These are phyloP conservation scores for Ceratotherium simum DNA, from an alignment of 2,113 vertebrate species.

Conservation along the genomic window DNA sequence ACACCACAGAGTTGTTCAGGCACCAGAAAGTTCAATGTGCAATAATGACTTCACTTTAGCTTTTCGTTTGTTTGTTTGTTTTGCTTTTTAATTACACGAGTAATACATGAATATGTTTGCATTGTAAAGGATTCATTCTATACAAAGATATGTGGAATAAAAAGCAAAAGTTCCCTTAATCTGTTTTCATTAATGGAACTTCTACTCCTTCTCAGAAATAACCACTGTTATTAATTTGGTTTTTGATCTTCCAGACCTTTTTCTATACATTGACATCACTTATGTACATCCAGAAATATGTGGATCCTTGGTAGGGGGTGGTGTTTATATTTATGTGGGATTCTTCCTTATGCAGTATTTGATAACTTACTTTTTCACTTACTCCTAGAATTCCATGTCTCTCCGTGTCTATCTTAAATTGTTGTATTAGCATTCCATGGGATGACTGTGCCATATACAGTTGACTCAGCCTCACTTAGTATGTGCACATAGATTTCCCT, in stretches of 20 bases:
- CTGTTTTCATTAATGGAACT: not conserved
- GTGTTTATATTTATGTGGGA: not conserved
- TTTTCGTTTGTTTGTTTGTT: not conserved
- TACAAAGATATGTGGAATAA: not conserved
- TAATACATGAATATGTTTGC: not conserved
- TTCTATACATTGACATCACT: too few species aligned
- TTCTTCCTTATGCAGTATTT: not conserved
- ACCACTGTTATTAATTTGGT: not conserved
- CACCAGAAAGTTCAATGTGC: not conserved
- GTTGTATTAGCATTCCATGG: rapidly evolving
- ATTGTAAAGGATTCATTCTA: not conserved
- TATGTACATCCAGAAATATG: not conserved
- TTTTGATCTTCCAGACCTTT: not conserved
- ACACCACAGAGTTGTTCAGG: not conserved
- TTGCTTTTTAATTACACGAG: not conserved
- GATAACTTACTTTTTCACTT: not conserved
- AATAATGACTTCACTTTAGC: not conserved
- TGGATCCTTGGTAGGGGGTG: too few species aligned
- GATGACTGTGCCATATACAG: not conserved
- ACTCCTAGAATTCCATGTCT: not conserved
- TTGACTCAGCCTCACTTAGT: not conserved
- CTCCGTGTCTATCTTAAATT: not conserved
- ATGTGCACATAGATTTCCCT: not conserved
- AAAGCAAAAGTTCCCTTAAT: not conserved
- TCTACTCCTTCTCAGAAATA: not conserved